These are phyloP conservation scores for Eulithis testata DNA, from an alignment of 2,888 invertebrate genomes.

Conservation along the genomic window DNA sequence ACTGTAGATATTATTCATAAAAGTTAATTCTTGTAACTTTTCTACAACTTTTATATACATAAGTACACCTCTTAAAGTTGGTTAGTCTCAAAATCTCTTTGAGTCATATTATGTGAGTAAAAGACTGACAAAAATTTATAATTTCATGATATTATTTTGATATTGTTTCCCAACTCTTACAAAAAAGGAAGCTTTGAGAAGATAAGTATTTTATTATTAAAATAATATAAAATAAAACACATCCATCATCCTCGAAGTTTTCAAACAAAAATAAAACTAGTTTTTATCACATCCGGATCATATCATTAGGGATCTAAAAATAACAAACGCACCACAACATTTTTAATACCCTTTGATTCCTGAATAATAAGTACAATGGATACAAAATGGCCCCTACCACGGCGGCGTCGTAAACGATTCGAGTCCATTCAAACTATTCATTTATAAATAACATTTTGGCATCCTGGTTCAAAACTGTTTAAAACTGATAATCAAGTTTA, in stretches of 20 bases:
- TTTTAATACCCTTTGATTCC: constrained; percentile 47
- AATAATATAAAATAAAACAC: neutral
- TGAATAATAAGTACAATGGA: constrained; percentile 35
- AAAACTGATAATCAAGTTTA: constrained; percentile 13
- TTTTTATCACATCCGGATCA: constrained; percentile 47
- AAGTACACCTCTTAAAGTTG: too few relatives aligned
- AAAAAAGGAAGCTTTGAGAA: too few relatives aligned
- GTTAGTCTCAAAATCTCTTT: too few relatives aligned
- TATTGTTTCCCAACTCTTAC: too few relatives aligned
- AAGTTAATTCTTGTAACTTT: too few relatives aligned
- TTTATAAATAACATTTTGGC: constrained; percentile 11
- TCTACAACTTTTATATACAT: too few relatives aligned
- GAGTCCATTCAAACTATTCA: constrained; percentile 27
- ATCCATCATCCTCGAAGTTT: constrained; percentile 14
- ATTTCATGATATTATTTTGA: too few relatives aligned
- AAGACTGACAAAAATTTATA: too few relatives aligned
- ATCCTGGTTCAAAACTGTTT: constrained; percentile 21
- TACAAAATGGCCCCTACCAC: constrained; percentile 51
- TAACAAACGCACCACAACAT: constrained; percentile 49
- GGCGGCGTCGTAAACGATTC: constrained; percentile 39
- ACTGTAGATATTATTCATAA: too few relatives aligned
- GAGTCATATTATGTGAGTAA: too few relatives aligned
- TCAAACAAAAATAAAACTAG: constrained; percentile 26
- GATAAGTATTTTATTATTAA: neutral
- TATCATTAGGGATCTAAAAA: constrained; percentile 39